A percentile compares a stretch with the other conserved stretches of the same genome.
These are phyloP conservation scores for Polyommatus icarus DNA, from an alignment of 2,888 invertebrate species.

Conservation along the genomic window DNA sequence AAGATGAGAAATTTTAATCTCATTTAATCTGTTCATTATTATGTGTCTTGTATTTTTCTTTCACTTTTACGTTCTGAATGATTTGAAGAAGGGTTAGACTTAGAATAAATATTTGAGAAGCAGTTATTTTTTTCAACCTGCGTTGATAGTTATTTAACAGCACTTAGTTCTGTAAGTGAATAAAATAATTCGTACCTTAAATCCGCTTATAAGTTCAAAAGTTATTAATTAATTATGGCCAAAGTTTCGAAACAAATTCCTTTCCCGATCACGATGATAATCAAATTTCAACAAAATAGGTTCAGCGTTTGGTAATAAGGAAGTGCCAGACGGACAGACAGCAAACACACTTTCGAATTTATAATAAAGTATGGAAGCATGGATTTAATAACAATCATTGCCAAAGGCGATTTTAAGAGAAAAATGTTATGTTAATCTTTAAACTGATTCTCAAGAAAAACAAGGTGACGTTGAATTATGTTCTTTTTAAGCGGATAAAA, in stretches of 20 bases:
- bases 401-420: no score
- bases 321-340: no score
- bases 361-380: no score
- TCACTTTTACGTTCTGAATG: neutral
- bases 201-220: neutral
- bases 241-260: neutral
- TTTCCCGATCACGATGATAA: neutral
- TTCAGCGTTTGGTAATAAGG: neutral
- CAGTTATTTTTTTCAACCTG: no score
- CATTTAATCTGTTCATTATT: neutral
- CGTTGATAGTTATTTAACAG: no score
- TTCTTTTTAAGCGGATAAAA: no score
- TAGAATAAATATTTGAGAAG: neutral
- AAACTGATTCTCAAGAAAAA: no score
- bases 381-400: no score
- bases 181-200: neutral
- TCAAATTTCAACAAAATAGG: neutral
- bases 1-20: neutral
- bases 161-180: neutral
- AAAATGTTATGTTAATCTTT: no score
- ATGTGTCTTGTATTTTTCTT: neutral
- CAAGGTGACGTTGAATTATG: no score
- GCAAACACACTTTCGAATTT: no score
- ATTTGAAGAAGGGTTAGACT: neutral
- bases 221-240: neutral